These are phyloP conservation scores for Sphyrna mokarran DNA, from an alignment of 2,113 vertebrate species.

Conservation along the genomic window DNA sequence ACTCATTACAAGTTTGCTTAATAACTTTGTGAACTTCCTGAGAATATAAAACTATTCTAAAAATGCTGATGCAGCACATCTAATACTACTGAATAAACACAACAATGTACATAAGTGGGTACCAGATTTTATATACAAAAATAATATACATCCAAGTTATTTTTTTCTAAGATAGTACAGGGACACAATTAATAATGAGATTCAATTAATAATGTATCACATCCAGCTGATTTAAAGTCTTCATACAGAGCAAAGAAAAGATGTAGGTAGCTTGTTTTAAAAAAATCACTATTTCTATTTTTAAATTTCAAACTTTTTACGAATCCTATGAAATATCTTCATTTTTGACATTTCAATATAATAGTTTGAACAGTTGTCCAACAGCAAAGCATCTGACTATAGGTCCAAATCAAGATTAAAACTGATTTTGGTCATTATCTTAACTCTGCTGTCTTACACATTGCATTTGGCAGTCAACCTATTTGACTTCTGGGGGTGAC, in stretches of 20 bases:
- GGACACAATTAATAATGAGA: too few relatives aligned
- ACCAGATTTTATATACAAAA: constrained; percentile 13
- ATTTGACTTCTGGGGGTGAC: neutral
- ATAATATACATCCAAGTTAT: neutral
- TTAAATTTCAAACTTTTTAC: neutral
- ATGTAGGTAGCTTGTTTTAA: neutral
- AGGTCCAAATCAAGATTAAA: neutral
- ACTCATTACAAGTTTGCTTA: neutral
- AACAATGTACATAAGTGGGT: neutral
- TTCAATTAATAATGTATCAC: neutral
- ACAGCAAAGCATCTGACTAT: neutral
- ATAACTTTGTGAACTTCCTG: neutral
- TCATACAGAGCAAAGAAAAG: neutral
- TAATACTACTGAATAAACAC: neutral
- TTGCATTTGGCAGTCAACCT: neutral
- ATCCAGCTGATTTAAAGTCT: neutral
- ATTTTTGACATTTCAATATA: neutral
- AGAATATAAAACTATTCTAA: neutral
- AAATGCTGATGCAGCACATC: neutral
- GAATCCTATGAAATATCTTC: neutral
- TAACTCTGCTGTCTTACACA: neutral
- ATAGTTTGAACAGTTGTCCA: neutral
- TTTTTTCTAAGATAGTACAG: neutral
- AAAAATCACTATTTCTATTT: neutral
- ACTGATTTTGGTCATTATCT: neutral